Base-by-base conservation (phyloP, 2,888 invertebrate species). In the Hartigia nigra region DNA sequence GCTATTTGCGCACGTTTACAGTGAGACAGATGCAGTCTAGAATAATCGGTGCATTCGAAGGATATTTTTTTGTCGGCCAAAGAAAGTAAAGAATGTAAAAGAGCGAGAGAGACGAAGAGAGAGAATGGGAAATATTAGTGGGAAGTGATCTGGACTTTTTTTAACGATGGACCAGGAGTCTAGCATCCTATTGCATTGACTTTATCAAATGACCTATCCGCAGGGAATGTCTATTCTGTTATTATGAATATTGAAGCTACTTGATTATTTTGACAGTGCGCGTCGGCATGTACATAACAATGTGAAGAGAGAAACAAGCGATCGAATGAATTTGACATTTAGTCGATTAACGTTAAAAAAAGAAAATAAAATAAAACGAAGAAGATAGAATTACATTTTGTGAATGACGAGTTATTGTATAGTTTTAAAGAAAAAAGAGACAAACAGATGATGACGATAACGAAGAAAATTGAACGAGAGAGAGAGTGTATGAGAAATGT, bases 251-350 rank as follows among this genome's bases (percentile, higher is more conserved):
- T 77, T 69, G 32, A 35, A 74, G 70, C 55, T 32, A 72, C 80
- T 75, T 74, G 36, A 81, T 79, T 77, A 81, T 80, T 78, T 77
- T 72, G 78, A 84, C 81, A 55, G 5, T 55, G 23, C 39, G 80
- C 69, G 74, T 87, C 83, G 80, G 78, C 39, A 72, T 82, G 80
- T 86, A 85, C 81, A 86, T 84, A 78, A 70, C 76, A 55, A 55
- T 55, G 23, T 55, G 5, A 55, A 55, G 23, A 55, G 69, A 82
- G 78, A 78, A 74, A 74, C 81, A 75, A 79, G 23, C 9, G 23
- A 80, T 84, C 76, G 75, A 81, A 82, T 82, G 79, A 81, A 77
- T 78, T 78, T 80, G 36, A 81, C 78, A 55, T 80, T 72, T 79
- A 81, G 35, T 77, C 80, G 79, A 32, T 72, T 72, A 72, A 12